Base-by-base conservation (phyloP, 1,140 invertebrate species). In the Bombus haemorrhoidalis region DNA sequence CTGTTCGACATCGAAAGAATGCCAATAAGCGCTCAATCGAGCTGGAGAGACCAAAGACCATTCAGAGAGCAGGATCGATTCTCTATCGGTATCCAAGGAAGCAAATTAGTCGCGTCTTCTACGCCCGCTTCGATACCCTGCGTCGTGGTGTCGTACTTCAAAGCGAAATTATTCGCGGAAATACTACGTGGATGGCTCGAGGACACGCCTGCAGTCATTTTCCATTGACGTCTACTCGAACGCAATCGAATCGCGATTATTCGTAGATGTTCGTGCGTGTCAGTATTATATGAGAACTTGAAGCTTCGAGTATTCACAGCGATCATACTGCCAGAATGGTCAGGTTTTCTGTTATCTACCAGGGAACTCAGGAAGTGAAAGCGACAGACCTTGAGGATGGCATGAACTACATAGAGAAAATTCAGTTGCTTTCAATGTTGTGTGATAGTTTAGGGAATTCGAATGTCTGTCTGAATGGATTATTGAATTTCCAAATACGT, bases 241-340 rank as follows among this genome's bases (percentile, higher is more conserved):
- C 37, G 47, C 41, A 57, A 77, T 73, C n/a, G 75, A 79, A 47
- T 18, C 39, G n/a, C 32, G 4, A 64, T 47, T 53, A 53, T 53
- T 53, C 47, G 13, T 25, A 10, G 28, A n/a, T 25, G 81, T 25
- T 84, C 69, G 59, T 84, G 81, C 86, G 81, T 84, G 81, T 79
- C 86, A 74, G 53, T 59, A 68, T 59, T 9, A 57, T 62, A 75
- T 62, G n/a, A 59, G 37, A 25, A 22, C 59, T n/a, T n/a, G 59
- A 13, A 62, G 5, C 28, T 62, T 62, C 0, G 3, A 62, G 12
- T 12, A 28, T 12, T 12, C 25, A n/a, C 28, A 62, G 28, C 28
- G 28, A n/a, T 62, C 10, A n/a, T 62, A 62, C 10, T 28, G 1
- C 12, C 59, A n/a, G 59, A 62, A 62, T n/a, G 59, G 2, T 62